These are phyloP conservation scores for Eriocheir sinensis DNA, from an alignment of 1,140 invertebrate genomes.

Conservation along the genomic window DNA sequence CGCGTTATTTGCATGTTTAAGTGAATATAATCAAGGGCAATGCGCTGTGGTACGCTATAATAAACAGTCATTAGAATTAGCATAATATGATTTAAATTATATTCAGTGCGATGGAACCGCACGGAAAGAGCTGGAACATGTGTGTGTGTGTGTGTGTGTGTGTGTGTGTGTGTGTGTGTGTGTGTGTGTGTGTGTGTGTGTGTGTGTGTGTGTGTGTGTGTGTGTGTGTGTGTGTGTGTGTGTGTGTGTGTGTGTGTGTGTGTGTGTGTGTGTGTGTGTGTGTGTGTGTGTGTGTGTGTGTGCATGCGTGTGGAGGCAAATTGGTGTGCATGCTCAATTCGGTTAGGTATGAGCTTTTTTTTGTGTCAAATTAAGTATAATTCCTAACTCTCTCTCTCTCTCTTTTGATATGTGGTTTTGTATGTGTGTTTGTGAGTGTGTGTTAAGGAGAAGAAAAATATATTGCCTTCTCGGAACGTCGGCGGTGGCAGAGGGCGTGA, in stretches of 20 bases:
- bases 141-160: not conserved
- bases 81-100: conserved; percentile 27
- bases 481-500: not conserved
- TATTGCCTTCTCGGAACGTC: not conserved
- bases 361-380: conserved; percentile 17
- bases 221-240: conserved; percentile 14
- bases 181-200: conserved; percentile 22
- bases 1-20: not conserved
- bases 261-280: too few species aligned
- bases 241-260: conserved; percentile 9
- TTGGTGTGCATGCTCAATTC: not conserved
- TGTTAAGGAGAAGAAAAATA: not conserved
- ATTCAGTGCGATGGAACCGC: not conserved
- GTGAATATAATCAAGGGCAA: not conserved
- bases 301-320: too few species aligned
- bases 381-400: conserved; percentile 12
- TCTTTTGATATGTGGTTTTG: not conserved
- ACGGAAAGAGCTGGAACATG: too few species aligned
- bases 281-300: too few species aligned
- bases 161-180: conserved; percentile 22
- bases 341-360: not conserved
- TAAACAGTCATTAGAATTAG: conserved; percentile 3
- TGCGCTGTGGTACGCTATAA: conserved; percentile 1
- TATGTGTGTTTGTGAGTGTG: not conserved
- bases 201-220: conserved; percentile 11